These are phyloP conservation scores for Propithecus coquereli DNA, from an alignment of 2,113 vertebrate genomes.

Conservation along the genomic window DNA sequence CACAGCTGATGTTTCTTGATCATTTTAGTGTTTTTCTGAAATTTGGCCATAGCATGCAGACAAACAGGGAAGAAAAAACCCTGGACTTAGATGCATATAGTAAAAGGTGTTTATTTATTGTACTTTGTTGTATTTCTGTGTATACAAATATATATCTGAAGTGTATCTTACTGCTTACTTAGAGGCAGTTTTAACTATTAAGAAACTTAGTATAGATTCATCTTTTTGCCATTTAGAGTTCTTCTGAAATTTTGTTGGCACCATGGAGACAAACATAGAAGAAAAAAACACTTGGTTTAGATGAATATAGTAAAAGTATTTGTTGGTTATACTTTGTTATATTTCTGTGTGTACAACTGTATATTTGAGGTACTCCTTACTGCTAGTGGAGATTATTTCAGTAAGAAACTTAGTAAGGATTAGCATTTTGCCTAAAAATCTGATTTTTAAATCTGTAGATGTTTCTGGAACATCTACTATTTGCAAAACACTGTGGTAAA, in stretches of 20 bases:
- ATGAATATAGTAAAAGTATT: neutral
- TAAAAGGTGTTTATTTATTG: neutral
- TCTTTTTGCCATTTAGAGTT: neutral
- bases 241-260: slow-evolving; percentile 5
- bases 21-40: slow-evolving; percentile 37
- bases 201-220: slow-evolving; percentile 4
- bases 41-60: neutral
- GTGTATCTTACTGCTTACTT: neutral
- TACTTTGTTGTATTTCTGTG: neutral
- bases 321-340: neutral
- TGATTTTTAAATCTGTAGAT: slow-evolving; percentile 14
- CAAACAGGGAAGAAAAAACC: neutral
- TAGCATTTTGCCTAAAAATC: slow-evolving; percentile 26
- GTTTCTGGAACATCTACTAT: neutral
- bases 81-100: neutral
- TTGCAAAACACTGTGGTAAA: neutral
- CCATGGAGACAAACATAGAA: neutral
- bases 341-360: neutral
- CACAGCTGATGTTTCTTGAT: neutral
- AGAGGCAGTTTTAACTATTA: slow-evolving; percentile 9
- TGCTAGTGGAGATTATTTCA: neutral
- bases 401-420: slow-evolving; percentile 15
- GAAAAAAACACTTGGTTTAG: neutral
- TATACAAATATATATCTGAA: neutral
- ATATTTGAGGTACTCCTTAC: neutral